Base-by-base conservation (phyloP, 2,888 invertebrate species). In the Macrosiphum euphorbiae region DNA sequence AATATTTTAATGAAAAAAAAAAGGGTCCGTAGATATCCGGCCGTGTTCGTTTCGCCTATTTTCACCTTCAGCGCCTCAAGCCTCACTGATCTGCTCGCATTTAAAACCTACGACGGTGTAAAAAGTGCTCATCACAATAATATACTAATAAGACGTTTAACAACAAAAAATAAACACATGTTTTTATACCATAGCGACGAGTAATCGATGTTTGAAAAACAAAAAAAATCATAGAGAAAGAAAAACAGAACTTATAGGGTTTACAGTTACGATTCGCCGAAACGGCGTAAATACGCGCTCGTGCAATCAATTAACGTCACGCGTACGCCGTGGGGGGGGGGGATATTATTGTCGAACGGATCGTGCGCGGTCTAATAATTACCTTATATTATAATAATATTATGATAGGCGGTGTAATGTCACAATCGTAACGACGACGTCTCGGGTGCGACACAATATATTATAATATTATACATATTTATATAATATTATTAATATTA, bases 271-370 rank as follows among this genome's bases (percentile, higher is more conserved):
- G 35, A 35, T 78, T 78, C 35, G n/a, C n/a, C 67, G 28, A 58
- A 88, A 88, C 88, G 16, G 86, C n/a, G 87, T 88, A n/a, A 87
- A 47, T 55, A 41, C 41, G 47, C 58, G 58, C 58, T 3, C 52
- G 88, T 89, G 89, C 41, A 58, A 13, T 55, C 89, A 44, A 50
- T 78, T 78, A 78, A 78, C 78, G 78, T 78, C 78, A 78, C 78
- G 78, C 35, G 78, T 78, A 35, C 20, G 35, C 35, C 20, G 78
- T 35, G 20, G 5, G n/a, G 1, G 78, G 35, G 35, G 20, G 3
- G 20, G 8, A 35, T 35, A 78, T 78, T 78, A 35, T 24, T 20
- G 20, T 78, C 78, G 8, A 35, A 78, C 78, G 8, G 8, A 78
- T 41, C 78, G 35, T 16, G 35, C 35, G 16, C 78, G 20, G 78